Evolutionary conservation across 2,113 vertebrate genomes (phyloP), one percentile per base, ranked within the genome.

Genomic region (Cryptotis parvus): DNA sequence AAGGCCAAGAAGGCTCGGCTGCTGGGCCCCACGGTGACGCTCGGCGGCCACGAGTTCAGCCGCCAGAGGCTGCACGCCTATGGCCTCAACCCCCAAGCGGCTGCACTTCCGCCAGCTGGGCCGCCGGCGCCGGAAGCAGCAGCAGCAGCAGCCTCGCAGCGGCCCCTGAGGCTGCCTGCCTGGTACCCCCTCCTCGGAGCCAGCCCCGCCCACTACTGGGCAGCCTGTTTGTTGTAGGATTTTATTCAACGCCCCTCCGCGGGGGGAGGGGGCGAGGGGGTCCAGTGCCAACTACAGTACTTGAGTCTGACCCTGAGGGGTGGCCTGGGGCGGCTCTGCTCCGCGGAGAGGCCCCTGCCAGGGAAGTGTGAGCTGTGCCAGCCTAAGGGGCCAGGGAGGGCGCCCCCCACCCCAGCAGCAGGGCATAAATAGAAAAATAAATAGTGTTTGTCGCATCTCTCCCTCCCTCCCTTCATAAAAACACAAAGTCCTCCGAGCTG

Each of bases 401-500:
- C 11, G 10, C 49, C 10, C 16, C 87, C 80, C 72, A 80, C 37
- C 55, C 68, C 90, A 49, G 45, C 45, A 49, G 45, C 37, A 55
- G 84, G 31, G 93, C 68, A 94, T 95, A 94, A 95, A 95, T 97
- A 96, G 95, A 97, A 96, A 65, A 96, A 94, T 94, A 96, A 94
- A 96, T 93, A 95, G 87, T 45, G 43, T 81, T 3, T 45, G 43
- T 81, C 3, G 20, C 49, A 41, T 84, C 76, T 79, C 22, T 45
- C 87, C n/a, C 12, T 11, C 14, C 80, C 45, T 82, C 73, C 63
- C 65, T 22, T 91, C 94, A 99, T 94, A 99, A 96, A 95, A 99
- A 98, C 80, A 99, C 99, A 94, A 99, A 99, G 91, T 99, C 99
- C 10, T 99, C 99, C 0, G 98, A 97, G 94, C 97, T 98, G 27